Evolutionary conservation across 2,113 vertebrate species (phyloP), one percentile per base, ranked within the genome.

Genomic region (Symphodus melops): DNA sequence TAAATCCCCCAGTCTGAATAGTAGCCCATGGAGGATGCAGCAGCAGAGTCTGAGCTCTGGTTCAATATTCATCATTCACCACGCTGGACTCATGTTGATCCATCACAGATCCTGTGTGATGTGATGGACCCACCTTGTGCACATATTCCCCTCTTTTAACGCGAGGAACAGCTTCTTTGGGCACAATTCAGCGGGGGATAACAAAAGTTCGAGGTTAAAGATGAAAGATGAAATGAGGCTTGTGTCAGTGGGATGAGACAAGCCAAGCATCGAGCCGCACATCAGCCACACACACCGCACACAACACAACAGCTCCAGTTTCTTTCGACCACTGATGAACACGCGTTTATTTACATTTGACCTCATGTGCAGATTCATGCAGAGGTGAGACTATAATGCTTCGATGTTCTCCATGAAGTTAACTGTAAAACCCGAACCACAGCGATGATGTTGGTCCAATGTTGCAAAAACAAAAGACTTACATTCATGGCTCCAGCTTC

Each of bases 401-500:
- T 11, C 25, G 71, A 36, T 41, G 37, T 59, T 44, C 37, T 23
- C 5, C 3, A 9, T 37, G 68, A 74, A 92, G 88, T 90, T 85
- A 23, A 87, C 46, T 86, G 74, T 73, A 82, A 59, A 67, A 72
- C 82, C 41, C 59, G 84, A 55, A 84, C 79, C 58, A 64, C 80
- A 73, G 77, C 83, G 79, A 63, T 63, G 79, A 63, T 63, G 82
- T 69, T 84, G 86, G 79, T 62, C 19, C 83, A 69, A 75, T 88
- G 86, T 83, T 73, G 61, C 71, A 89, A 93, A 92, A 93, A 93
- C 91, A 94, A 93, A 92, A 94, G 92, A 94, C 94, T 95, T 93
- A 94, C 94, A 88, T 91, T 73, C 85, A 81, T 68, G 85, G 87
- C 84, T 91, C 84, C 53, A 68, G 79, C 83, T 85, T 68, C 80